phyloP scores from a whole-genome alignment of 2,888 invertebrate genomes.

The Glyphotaelius pellucidus region DNA sequence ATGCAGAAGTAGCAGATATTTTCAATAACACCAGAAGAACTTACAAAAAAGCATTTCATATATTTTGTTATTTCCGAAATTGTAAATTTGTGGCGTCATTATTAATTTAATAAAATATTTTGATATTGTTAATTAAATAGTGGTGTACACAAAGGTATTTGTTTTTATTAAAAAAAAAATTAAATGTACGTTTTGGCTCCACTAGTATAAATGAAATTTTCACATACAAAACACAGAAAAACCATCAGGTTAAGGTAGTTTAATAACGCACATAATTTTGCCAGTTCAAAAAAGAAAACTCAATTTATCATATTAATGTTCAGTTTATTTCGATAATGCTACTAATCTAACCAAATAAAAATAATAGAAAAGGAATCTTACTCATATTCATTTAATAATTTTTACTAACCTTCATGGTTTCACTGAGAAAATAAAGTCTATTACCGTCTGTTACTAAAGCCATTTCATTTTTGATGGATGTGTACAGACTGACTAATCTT shows the following conservation, averaged over 20 bases:
- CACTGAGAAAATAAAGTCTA: conserved; percentile 79
- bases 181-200: not conserved
- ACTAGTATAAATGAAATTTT: not conserved
- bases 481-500: conserved; percentile 71
- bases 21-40: no score
- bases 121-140: no score
- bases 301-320: not conserved
- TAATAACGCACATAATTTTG: not conserved
- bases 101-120: no score
- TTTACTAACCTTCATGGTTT: conserved; percentile 73
- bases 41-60: no score
- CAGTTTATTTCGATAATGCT: not conserved
- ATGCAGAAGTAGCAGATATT: no score
- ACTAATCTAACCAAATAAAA: not conserved
- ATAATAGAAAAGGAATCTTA: not conserved
- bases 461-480: conserved; percentile 72
- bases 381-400: not conserved
- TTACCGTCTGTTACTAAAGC: conserved; percentile 73
- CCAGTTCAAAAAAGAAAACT: not conserved
- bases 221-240: not conserved
- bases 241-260: not conserved
- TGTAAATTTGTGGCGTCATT: no score
- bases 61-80: no score
- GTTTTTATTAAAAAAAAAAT: no score
- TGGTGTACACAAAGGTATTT: no score